These are phyloP conservation scores for Oceanites oceanicus DNA, from an alignment of 2,113 vertebrate genomes.

Conservation along the genomic window DNA sequence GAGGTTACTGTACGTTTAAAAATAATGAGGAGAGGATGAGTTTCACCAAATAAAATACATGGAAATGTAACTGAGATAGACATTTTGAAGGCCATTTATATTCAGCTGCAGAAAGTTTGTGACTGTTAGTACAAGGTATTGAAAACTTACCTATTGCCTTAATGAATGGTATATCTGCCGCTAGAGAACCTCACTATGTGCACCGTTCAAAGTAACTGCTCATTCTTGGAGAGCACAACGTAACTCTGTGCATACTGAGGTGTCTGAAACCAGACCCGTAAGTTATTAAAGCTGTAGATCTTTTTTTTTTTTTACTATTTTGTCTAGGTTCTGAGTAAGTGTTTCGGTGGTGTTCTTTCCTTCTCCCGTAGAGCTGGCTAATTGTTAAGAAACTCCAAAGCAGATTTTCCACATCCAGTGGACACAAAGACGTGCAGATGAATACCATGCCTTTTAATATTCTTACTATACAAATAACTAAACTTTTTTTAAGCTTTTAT, in stretches of 20 bases:
- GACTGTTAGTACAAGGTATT: not conserved
- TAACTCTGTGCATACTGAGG: not conserved
- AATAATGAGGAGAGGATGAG: not conserved
- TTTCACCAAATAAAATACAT: not conserved
- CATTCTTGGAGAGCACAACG: not conserved
- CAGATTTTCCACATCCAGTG: not conserved
- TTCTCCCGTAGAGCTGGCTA: not conserved
- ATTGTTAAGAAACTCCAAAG: not conserved
- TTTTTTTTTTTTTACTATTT: not conserved
- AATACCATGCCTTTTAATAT: not conserved
- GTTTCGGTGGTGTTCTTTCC: not conserved
- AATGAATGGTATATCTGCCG: not conserved
- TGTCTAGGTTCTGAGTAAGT: not conserved
- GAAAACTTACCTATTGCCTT: slow-evolving; percentile 23
- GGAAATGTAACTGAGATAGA: not conserved
- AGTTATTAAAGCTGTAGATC: not conserved
- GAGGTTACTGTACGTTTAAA: not conserved
- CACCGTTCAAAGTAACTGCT: not conserved
- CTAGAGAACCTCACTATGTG: not conserved
- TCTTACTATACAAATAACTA: slow-evolving; percentile 17
- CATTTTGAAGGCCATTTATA: not conserved
- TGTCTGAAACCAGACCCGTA: not conserved
- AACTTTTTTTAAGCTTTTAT: slow-evolving; percentile 17
- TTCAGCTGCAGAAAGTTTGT: not conserved
- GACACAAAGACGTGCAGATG: not conserved